These are phyloP conservation scores for Macropus fuliginosus DNA, from an alignment of 2,797 vertebrate species.

Conservation along the genomic window DNA sequence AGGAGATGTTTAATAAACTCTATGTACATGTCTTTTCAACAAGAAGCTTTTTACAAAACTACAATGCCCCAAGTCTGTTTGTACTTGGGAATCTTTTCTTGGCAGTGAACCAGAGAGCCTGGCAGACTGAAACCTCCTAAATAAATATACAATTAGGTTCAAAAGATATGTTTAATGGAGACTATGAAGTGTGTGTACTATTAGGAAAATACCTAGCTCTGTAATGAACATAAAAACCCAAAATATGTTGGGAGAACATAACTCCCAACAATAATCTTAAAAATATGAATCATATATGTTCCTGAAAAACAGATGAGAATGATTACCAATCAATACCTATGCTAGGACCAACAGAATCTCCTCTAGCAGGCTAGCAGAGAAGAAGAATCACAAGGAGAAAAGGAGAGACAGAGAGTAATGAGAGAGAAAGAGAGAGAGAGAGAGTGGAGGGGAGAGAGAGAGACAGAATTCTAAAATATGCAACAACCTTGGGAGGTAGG, in stretches of 20 bases:
- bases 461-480: neutral
- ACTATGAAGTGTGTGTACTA: neutral
- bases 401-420: neutral
- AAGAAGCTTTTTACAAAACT: neutral
- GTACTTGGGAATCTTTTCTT: neutral
- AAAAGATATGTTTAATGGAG: neutral
- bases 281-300: neutral
- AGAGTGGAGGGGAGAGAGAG: too few relatives aligned
- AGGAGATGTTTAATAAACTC: neutral
- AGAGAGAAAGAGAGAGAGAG: too few relatives aligned
- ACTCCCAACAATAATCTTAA: neutral
- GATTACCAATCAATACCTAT: neutral
- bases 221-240: neutral
- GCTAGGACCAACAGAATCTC: neutral
- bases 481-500: neutral
- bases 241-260: neutral
- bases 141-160: neutral
- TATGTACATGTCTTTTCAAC: neutral
- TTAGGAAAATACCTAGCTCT: neutral
- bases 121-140: neutral
- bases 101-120: neutral
- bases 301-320: neutral
- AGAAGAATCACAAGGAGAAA: neutral
- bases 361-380: neutral
- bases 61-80: neutral